Percentiles rank a stretch among this genome's conserved stretches.
Conservation (phyloP, 2,888 invertebrate genomes). For the Dicycla oo region DNA sequence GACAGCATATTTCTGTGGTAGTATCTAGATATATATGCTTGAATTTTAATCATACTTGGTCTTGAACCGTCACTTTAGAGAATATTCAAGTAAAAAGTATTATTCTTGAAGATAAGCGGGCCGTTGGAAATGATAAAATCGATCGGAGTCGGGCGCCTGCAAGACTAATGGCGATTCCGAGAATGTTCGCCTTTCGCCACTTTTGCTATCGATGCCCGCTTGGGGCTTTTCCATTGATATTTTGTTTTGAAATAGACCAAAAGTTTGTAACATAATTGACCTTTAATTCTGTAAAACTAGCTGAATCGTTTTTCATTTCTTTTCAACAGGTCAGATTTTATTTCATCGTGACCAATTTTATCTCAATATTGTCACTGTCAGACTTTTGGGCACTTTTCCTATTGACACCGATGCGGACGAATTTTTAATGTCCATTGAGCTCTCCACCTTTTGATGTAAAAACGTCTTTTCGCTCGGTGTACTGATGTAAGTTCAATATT, state of each 20-base stretch:
- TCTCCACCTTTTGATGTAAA: no score
- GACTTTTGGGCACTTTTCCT: no score
- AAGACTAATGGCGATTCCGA: conserved; percentile 77
- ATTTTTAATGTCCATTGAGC: no score
- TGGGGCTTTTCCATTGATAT: conserved; percentile 57
- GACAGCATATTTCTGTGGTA: conserved; percentile 1
- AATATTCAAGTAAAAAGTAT: conserved; percentile 59
- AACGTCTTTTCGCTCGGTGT: no score
- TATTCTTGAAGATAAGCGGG: conserved; percentile 69
- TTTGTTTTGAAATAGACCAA: background rate
- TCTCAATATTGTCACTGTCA: no score
- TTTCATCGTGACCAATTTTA: no score
- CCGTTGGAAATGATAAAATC: conserved; percentile 77
- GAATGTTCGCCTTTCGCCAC: conserved; percentile 66
- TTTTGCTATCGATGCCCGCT: conserved; percentile 52
- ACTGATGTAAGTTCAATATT: no score
- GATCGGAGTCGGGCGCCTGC: conserved; percentile 75
- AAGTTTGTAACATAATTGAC: background rate
- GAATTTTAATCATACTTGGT: conserved; percentile 22
- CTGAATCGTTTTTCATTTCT: background rate
- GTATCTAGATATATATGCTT: conserved; percentile 9
- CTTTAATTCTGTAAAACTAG: background rate
- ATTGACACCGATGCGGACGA: no score
- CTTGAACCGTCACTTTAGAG: conserved; percentile 30
- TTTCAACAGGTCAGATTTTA: no score